phyloP scores from a whole-genome alignment of 1,140 invertebrate genomes.

The Drosophila setifemur region DNA sequence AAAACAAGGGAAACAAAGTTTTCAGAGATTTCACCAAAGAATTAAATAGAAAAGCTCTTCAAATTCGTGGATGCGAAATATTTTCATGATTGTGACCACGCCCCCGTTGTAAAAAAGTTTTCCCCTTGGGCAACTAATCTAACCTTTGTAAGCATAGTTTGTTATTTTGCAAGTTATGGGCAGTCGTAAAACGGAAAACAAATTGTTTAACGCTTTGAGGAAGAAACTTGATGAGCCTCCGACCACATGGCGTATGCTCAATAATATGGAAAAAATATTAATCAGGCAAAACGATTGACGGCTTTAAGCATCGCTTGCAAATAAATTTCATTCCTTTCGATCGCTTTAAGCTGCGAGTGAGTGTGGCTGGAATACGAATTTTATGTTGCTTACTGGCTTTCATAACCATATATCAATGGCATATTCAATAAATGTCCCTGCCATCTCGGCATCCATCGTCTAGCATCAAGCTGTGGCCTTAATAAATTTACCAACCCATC shows the following conservation, averaged over 20 bases:
- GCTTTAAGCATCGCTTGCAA: conserved; percentile 5
- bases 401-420: conserved; percentile 70
- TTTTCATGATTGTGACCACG: conserved; percentile 26
- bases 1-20: neutral
- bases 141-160: conserved; percentile 43
- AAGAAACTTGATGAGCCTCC: conserved; percentile 15
- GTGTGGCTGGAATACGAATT: conserved; percentile 14
- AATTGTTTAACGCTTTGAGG: conserved; percentile 51
- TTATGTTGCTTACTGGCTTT: conserved; percentile 34
- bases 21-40: neutral
- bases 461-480: conserved; percentile 64
- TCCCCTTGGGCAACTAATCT: conserved; percentile 33
- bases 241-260: conserved; percentile 36
- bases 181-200: conserved; percentile 40
- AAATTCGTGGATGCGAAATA: neutral
- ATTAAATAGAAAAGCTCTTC: no score
- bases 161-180: conserved; percentile 7
- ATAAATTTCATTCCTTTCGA: neutral
- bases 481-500: conserved; percentile 65
- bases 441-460: conserved; percentile 42
- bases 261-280: conserved; percentile 5
- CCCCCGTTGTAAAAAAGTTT: conserved; percentile 20
- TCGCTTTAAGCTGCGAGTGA: neutral
- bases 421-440: conserved; percentile 68
- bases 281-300: conserved; percentile 1